Evolutionary conservation across 2,888 invertebrate genomes (phyloP), one percentile per base, ranked within the genome.

Genomic region (Poecilobothrus nobilitatus): DNA sequence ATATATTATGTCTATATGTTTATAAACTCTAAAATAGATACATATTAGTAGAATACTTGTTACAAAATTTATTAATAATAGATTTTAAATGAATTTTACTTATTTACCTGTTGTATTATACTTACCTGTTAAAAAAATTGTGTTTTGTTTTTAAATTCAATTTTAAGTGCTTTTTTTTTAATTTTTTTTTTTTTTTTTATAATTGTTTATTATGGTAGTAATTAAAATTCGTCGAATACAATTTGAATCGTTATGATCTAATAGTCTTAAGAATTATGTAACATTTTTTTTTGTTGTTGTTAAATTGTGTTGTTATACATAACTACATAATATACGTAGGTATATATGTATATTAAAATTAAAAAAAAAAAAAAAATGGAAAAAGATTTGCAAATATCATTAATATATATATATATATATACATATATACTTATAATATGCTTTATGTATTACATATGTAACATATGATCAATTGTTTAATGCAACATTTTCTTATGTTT

Each of bases 1-100:
- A 22, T 65, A 33, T 1, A 41, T 69, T 71, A 61, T 65, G 41
- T 64, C 63, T 67, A 67, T 66, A 63, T 63, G 27, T 64, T 20
- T 67, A 64, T 62, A 27, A 2, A 27, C 27, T 5, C 3, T 5
- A n/a, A n/a, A n/a, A n/a, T n/a, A 66, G 66, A 62, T 66, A 63
- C 63, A 65, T 67, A 65, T 63, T 22, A 22, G 10, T 65, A n/a
- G 34, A 27, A 53, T 15, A 53, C 2, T 18, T 20, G 64, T 64
- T 20, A 9, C 15, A 22, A 15, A 2, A 15, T 21, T 20, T n/a
- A n/a, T n/a, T n/a, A n/a, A n/a, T n/a, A n/a, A n/a, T n/a, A n/a
- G n/a, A n/a, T 22, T 20, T 22, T 64, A 10, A 64, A 2, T 22
- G 27, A 20, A 64, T 63, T 7, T 10, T 53, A 53, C n/a, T 3